Evolutionary conservation across 2,113 vertebrate species (phyloP).

Genomic region (Corydoras maculifer): DNA sequence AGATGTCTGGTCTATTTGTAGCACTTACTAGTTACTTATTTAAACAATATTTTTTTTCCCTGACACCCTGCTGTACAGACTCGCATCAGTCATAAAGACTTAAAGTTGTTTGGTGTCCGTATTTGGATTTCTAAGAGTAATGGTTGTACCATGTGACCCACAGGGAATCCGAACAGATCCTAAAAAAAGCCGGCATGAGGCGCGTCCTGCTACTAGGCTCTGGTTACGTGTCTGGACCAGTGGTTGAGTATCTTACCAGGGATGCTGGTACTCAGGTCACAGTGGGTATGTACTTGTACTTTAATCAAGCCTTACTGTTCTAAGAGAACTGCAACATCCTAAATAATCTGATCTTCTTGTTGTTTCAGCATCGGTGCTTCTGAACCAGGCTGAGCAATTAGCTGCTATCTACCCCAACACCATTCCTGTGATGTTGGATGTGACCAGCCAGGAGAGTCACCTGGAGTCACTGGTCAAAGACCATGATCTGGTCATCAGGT

Average conservation of each 20-base stretch:
- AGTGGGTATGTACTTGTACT: constrained; percentile 69
- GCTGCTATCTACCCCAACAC: constrained; percentile 71
- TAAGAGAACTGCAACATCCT: background rate
- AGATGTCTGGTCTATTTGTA: too few species aligned
- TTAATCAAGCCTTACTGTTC: too few species aligned
- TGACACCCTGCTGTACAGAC: too few species aligned
- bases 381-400: constrained; percentile 78
- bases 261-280: constrained; percentile 76
- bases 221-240: constrained; percentile 87
- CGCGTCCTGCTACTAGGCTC: constrained; percentile 85
- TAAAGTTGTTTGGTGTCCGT: background rate
- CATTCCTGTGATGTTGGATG: constrained; percentile 73
- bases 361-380: constrained; percentile 70
- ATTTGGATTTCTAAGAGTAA: constrained; percentile 21
- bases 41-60: too few species aligned
- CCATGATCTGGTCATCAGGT: constrained; percentile 91
- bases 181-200: constrained; percentile 76
- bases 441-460: constrained; percentile 70
- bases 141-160: constrained; percentile 22
- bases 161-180: constrained; percentile 75
- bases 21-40: too few species aligned
- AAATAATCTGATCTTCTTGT: background rate
- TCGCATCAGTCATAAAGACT: too few species aligned
- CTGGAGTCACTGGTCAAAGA: constrained; percentile 78
- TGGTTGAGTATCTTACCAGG: constrained; percentile 86